Percentiles rank a stretch among this genome's conserved stretches.
phyloP scores from a whole-genome alignment of 2,797 vertebrate genomes.

The Anguilla anguilla region DNA sequence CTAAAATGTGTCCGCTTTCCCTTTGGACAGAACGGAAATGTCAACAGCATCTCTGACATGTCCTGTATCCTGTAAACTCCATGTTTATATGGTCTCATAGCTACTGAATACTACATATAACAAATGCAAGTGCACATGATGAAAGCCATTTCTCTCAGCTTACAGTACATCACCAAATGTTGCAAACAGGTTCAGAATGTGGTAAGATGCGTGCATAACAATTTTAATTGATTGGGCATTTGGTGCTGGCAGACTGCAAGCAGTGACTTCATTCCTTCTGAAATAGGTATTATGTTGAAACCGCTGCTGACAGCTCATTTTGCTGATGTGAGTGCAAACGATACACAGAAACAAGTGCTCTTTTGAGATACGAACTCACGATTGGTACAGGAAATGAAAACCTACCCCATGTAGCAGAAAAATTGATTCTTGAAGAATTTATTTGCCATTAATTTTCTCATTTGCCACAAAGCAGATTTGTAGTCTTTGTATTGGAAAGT shows the following conservation, averaged over 20 bases:
- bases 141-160: neutral
- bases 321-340: neutral
- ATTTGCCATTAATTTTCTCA: neutral
- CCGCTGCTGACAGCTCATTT: neutral
- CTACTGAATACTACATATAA: neutral
- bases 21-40: neutral
- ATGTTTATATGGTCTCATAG: neutral
- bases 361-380: neutral
- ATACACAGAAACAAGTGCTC: neutral
- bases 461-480: neutral
- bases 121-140: neutral
- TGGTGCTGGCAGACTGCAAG: neutral
- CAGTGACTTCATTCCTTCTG: neutral
- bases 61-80: neutral
- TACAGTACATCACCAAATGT: neutral
- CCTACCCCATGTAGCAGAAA: neutral
- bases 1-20: neutral
- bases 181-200: neutral
- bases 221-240: neutral
- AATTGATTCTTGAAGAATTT: neutral
- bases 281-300: neutral
- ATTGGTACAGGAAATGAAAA: neutral
- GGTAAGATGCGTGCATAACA: neutral
- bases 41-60: neutral
- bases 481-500: neutral